Conservation (phyloP, 2,888 invertebrate species). For the Macrophya alboannulata region DNA sequence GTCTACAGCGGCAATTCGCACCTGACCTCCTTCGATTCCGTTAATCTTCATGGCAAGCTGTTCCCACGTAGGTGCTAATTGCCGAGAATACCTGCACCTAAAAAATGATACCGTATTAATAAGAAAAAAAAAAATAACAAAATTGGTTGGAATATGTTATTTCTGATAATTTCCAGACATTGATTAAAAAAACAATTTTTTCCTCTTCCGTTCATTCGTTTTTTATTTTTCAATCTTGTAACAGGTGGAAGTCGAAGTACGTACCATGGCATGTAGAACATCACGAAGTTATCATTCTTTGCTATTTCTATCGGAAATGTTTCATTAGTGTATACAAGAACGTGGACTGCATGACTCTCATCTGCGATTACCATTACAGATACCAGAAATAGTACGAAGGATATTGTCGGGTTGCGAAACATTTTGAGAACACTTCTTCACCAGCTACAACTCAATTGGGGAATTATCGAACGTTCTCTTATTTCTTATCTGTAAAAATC, state of each 20-base stretch:
- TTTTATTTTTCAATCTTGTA: not conserved
- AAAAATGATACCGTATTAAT: not conserved
- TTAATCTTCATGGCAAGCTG: not conserved
- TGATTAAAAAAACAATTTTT: not conserved
- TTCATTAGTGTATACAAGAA: not conserved
- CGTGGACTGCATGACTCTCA: not conserved
- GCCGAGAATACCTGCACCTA: not conserved
- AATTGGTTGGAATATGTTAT: not conserved
- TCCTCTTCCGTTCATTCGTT: not conserved
- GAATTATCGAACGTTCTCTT: not conserved
- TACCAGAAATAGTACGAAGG: not conserved
- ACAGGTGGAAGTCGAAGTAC: not conserved
- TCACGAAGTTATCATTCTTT: not conserved
- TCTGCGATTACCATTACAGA: not conserved
- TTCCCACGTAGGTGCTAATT: not conserved
- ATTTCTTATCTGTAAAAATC: not conserved
- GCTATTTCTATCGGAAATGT: constrained; percentile 16
- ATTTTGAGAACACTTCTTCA: not conserved
- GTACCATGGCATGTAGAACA: constrained; percentile 9
- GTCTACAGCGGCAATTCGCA: not conserved
- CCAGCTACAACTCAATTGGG: not conserved
- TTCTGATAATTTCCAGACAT: not conserved
- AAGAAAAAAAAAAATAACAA: not conserved
- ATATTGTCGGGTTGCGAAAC: not conserved
- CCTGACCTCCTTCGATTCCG: not conserved